Conservation (phyloP, 1,140 invertebrate species). For the Drosophila simulans region DNA sequence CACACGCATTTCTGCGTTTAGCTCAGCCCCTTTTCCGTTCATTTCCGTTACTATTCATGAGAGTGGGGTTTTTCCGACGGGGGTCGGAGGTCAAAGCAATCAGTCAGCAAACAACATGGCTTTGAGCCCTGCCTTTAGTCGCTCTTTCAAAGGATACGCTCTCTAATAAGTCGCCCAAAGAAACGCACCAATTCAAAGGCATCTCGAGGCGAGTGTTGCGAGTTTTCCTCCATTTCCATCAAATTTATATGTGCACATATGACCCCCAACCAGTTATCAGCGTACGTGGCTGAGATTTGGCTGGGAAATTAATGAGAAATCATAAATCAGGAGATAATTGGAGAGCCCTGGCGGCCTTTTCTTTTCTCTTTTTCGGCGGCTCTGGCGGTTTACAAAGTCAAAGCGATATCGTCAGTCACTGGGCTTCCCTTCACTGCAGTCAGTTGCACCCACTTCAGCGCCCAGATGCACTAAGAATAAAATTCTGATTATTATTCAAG, state of each 20-base stretch:
- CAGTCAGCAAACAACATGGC: slow-evolving; percentile 71
- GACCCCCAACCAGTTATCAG: slow-evolving; percentile 26
- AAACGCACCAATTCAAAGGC: slow-evolving; percentile 39
- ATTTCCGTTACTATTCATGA: slow-evolving; percentile 47
- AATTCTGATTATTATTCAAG: not conserved
- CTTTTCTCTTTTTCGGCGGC: slow-evolving; percentile 10
- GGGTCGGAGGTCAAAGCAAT: slow-evolving; percentile 64
- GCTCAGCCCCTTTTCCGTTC: slow-evolving; percentile 45
- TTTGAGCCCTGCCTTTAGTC: slow-evolving; percentile 46
- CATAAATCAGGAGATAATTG: slow-evolving; percentile 62
- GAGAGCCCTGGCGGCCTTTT: slow-evolving; percentile 22
- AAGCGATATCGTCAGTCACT: slow-evolving; percentile 32
- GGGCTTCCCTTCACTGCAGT: slow-evolving; percentile 24
- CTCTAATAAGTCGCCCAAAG: slow-evolving; percentile 30
- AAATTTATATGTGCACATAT: slow-evolving; percentile 17
- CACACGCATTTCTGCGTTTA: slow-evolving; percentile 78
- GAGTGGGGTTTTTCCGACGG: not conserved
- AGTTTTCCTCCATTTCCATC: slow-evolving; percentile 20
- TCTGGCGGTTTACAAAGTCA: slow-evolving; percentile 47
- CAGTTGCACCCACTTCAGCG: slow-evolving; percentile 20
- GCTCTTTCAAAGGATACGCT: slow-evolving; percentile 35
- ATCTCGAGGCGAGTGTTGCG: slow-evolving; percentile 35
- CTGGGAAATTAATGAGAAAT: slow-evolving; percentile 56
- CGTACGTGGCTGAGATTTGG: slow-evolving; percentile 37
- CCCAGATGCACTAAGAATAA: slow-evolving; percentile 4